These are phyloP conservation scores for Aricia agestis DNA, from an alignment of 1,140 invertebrate genomes.

Conservation along the genomic window DNA sequence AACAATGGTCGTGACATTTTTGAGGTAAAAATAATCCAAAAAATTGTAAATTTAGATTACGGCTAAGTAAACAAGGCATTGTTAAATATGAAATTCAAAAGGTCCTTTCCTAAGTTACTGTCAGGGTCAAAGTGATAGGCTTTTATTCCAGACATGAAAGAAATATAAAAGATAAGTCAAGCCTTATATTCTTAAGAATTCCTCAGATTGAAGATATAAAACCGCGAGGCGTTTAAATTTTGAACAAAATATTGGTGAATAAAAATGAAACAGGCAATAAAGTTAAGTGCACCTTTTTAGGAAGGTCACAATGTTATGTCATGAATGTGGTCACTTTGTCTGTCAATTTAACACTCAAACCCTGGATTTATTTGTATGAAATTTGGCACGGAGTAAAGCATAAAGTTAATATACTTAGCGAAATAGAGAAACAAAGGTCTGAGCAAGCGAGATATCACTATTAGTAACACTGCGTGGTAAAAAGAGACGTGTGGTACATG, in stretches of 20 bases:
- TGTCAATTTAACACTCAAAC: too few relatives aligned
- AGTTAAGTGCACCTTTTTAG: neutral
- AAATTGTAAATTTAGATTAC: neutral
- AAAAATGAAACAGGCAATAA: neutral
- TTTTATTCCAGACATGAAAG: neutral
- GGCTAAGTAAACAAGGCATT: neutral
- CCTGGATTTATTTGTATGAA: too few relatives aligned
- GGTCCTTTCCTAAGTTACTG: neutral
- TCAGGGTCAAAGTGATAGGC: slow-evolving; percentile 6
- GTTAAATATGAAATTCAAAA: neutral
- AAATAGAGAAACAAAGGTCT: too few relatives aligned
- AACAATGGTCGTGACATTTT: neutral
- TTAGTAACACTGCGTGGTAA: too few relatives aligned
- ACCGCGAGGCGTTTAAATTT: neutral
- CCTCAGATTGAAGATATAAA: neutral
- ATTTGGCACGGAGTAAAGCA: too few relatives aligned
- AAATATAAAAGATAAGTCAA: slow-evolving; percentile 6
- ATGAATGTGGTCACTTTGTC: too few relatives aligned
- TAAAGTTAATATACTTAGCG: too few relatives aligned
- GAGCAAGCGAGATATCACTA: too few relatives aligned
- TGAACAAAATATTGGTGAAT: neutral
- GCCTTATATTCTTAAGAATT: slow-evolving; percentile 9
- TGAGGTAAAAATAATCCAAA: neutral
- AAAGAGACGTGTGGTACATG: too few relatives aligned
- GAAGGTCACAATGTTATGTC: neutral